A percentile compares a stretch with the other conserved stretches of the same genome.
phyloP scores from a whole-genome alignment of 2,113 vertebrate genomes.

The Corydoras maculifer region DNA sequence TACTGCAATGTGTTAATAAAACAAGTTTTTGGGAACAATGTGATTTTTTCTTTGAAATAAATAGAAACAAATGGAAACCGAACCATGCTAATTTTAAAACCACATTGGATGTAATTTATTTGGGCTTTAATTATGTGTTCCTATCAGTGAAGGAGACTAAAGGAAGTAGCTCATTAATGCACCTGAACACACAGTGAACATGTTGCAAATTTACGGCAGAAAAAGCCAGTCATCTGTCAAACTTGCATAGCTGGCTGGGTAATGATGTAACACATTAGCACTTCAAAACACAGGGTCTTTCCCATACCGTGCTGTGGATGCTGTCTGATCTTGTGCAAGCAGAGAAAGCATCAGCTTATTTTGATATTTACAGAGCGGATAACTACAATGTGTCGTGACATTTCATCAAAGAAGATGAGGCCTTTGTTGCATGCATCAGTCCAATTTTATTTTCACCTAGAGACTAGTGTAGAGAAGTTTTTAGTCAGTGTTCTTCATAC shows the following conservation, averaged over 20 bases:
- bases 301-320: slow-evolving; percentile 5
- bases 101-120: neutral
- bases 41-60: neutral
- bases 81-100: neutral
- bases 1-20: too few relatives aligned
- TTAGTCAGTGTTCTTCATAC: too few relatives aligned
- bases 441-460: neutral
- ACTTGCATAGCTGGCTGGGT: slow-evolving; percentile 7
- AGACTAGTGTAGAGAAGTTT: neutral
- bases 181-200: slow-evolving; percentile 18
- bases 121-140: slow-evolving; percentile 31
- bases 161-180: slow-evolving; percentile 20
- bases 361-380: slow-evolving; percentile 14
- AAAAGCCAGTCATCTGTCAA: slow-evolving; percentile 30
- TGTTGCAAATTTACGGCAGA: slow-evolving; percentile 13
- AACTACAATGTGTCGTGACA: slow-evolving; percentile 9
- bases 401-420: slow-evolving; percentile 4
- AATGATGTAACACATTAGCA: slow-evolving; percentile 38
- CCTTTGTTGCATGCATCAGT: neutral
- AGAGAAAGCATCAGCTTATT: slow-evolving; percentile 12
- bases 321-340: slow-evolving; percentile 19
- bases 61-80: neutral
- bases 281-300: slow-evolving; percentile 34
- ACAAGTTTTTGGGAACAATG: too few relatives aligned
- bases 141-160: slow-evolving; percentile 12